These are phyloP conservation scores for Sylvilagus bachmani DNA, from an alignment of 2,113 vertebrate genomes.

Conservation along the genomic window DNA sequence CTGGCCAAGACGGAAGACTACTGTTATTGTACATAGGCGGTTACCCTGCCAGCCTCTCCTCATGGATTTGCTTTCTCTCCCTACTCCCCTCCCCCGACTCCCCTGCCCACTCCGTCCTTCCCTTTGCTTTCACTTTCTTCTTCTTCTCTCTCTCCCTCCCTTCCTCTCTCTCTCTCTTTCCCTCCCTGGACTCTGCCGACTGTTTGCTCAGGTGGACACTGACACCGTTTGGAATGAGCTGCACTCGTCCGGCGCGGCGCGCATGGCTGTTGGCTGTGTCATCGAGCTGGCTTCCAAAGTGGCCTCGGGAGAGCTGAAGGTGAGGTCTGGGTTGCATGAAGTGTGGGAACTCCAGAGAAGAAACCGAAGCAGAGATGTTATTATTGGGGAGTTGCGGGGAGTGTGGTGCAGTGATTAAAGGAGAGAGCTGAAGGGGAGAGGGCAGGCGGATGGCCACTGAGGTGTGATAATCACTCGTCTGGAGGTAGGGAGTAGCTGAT, in stretches of 20 bases:
- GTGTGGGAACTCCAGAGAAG: conserved; percentile 90
- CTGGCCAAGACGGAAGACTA: conserved; percentile 96
- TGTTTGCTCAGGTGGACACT: conserved; percentile 99
- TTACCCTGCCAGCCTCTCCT: conserved; percentile 95
- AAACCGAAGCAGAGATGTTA: conserved; percentile 84
- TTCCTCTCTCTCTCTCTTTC: conserved; percentile 54
- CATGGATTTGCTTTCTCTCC: conserved; percentile 92
- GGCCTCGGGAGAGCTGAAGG: conserved; percentile 93
- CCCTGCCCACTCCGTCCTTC: conserved; percentile 65
- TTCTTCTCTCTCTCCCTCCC: conserved; percentile 67
- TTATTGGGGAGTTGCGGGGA: conserved; percentile 78
- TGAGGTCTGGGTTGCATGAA: conserved; percentile 91
- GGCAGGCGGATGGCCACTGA: conserved; percentile 60
- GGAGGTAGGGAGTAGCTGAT: conserved; percentile 15
- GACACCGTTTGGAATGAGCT: conserved; percentile 97
- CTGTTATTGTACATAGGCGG: conserved; percentile 97
- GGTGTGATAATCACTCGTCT: conserved; percentile 75
- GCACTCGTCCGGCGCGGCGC: conserved; percentile 91
- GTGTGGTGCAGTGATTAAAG: conserved; percentile 48
- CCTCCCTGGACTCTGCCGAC: conserved; percentile 85
- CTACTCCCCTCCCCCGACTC: conserved; percentile 44
- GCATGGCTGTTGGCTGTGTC: conserved; percentile 95
- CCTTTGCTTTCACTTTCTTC: conserved; percentile 72
- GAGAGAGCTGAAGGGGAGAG: conserved; percentile 3
- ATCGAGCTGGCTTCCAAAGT: conserved; percentile 92